Base-by-base conservation (phyloP, 2,113 vertebrate species). In the Steatornis caripensis region DNA sequence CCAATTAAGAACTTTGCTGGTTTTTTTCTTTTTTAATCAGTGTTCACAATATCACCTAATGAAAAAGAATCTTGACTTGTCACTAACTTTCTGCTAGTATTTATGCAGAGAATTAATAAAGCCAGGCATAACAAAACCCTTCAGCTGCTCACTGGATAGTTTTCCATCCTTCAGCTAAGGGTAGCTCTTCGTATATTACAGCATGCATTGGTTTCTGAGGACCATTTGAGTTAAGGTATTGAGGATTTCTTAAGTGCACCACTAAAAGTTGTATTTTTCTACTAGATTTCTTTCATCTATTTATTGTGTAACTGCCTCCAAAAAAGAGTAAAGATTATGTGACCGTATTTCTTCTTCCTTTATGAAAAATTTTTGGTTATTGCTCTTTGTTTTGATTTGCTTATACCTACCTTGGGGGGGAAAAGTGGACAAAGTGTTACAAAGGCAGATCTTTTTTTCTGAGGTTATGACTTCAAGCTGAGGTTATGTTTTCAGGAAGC, bases 1-100 rank as follows among this genome's bases (percentile, higher is more conserved):
- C 9, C 10, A 84, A n/a, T 12, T 70, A 69, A 53, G 12, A 62
- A 64, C 11, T 61, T 57, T 6, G 17, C 36, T 29, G 2, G 5
- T n/a, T 64, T 8, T 16, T 39, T 11, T 9, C 22, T 48, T 22
- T 36, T 30, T 0, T 2, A 43, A 57, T 22, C 11, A 11, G 0
- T 66, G 14, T 60, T 88, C 7, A 30, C 11, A 49, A 1, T 49
- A 58, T 48, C 15, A 21, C 21, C 15, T 88, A 49, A 32, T 71
- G 21, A 27, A 60, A 87, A 95, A 76, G 8, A 77, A 27, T 71
- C 27, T 64, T 5, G 24, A 82, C 57, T 69, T 90, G 55, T 36
- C 15, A 32, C 26, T 75, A 10, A 43, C n/a, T 62, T 90, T 57
- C 36, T 83, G 11, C 17, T 83, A 24, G 11, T 76, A 24, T 51